These are phyloP conservation scores for Centrocercus urophasianus DNA, from an alignment of 2,113 vertebrate species.

Conservation along the genomic window DNA sequence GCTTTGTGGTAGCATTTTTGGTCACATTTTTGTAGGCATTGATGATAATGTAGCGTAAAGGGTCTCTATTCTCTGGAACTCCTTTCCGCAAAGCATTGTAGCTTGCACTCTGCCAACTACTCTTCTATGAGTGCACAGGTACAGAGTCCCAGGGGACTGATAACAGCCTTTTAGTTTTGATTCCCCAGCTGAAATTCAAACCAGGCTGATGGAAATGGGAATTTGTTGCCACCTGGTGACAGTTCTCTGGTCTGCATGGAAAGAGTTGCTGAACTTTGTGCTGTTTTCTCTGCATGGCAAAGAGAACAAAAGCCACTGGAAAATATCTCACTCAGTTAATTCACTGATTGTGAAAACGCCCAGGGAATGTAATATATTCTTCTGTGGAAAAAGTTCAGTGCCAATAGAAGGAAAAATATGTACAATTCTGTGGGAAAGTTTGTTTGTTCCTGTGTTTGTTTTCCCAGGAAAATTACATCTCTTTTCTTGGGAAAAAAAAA, in stretches of 20 bases:
- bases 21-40: neutral
- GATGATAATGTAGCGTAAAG: neutral
- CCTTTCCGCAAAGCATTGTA: neutral
- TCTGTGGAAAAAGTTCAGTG: neutral
- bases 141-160: neutral
- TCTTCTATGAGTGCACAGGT: neutral
- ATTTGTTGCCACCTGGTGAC: constrained; percentile 20
- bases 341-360: neutral
- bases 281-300: neutral
- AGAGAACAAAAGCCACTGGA: fast-evolving
- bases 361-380: neutral
- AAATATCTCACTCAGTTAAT: neutral
- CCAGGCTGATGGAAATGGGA: neutral
- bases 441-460: too few species aligned
- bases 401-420: neutral
- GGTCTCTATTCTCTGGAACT: neutral
- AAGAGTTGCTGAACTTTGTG: neutral
- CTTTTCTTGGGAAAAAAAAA: neutral
- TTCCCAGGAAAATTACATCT: neutral
- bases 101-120: neutral
- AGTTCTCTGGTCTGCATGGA: neutral
- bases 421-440: neutral
- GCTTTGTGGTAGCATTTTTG: fast-evolving
- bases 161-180: neutral
- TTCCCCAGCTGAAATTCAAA: neutral